Evolutionary conservation across 2,113 vertebrate species (phyloP).

Genomic region (Xiphophorus hellerii): DNA sequence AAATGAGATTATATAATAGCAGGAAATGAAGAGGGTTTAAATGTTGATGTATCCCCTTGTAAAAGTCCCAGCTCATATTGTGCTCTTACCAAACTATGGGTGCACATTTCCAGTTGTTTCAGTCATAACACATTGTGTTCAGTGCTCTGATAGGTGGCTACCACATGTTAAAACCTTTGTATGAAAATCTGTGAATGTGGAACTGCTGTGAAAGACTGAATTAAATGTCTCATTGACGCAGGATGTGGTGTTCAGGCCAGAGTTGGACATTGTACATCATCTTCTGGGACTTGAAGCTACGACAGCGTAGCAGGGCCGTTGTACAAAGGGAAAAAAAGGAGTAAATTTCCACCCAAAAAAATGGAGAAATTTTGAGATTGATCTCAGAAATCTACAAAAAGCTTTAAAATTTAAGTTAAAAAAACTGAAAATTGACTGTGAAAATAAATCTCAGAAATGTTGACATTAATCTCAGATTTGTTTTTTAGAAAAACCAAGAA

Average conservation of each 20-base stretch:
- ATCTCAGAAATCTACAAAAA: too few relatives aligned
- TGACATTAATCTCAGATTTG: too few relatives aligned
- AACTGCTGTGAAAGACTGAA: neutral
- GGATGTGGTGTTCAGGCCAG: neutral
- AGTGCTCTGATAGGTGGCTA: neutral
- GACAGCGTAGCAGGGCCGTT: too few relatives aligned
- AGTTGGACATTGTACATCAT: neutral
- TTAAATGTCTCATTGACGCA: neutral
- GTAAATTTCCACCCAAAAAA: too few relatives aligned
- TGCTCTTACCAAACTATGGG: neutral
- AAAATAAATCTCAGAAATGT: too few relatives aligned
- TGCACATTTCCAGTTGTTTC: neutral
- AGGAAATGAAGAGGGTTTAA: conserved; percentile 11
- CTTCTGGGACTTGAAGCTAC: too few relatives aligned
- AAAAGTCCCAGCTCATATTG: conserved; percentile 21
- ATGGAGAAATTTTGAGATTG: too few relatives aligned
- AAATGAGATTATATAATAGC: neutral
- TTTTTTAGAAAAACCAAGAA: too few relatives aligned
- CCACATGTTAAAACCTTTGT: neutral
- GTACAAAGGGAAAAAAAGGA: too few relatives aligned
- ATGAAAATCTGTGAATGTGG: conserved; percentile 19
- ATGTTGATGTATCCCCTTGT: conserved; percentile 21
- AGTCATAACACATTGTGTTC: neutral
- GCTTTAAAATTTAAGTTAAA: too few relatives aligned
- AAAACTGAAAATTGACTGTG: too few relatives aligned